Conservation (phyloP, 2,113 vertebrate species). For the Pachyramphus minor region DNA sequence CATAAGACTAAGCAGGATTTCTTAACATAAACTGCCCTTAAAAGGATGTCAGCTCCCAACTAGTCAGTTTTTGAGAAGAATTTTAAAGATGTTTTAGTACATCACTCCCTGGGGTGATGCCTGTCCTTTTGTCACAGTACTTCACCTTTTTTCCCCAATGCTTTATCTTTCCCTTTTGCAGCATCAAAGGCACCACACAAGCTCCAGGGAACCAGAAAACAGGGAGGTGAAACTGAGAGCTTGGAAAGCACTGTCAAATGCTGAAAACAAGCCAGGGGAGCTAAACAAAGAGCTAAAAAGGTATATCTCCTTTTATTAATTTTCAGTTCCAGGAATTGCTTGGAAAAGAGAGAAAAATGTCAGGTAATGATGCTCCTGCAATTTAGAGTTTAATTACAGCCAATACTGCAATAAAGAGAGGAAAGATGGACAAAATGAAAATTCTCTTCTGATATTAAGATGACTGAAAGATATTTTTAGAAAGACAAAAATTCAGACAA, state of each 20-base stretch:
- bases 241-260: background rate
- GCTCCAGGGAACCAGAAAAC: background rate
- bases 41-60: background rate
- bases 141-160: background rate
- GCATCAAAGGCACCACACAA: background rate
- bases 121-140: background rate
- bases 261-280: background rate
- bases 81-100: background rate
- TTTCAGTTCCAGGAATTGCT: background rate
- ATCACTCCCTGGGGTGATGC: background rate
- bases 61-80: background rate
- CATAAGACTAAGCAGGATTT: constrained; percentile 11
- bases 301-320: background rate
- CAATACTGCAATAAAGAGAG: background rate
- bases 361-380: background rate
- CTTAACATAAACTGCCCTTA: constrained; percentile 22
- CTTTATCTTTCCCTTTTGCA: background rate
- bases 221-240: background rate
- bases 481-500: background rate
- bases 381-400: background rate
- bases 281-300: background rate
- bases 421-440: background rate
- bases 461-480: background rate
- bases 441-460: background rate
- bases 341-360: background rate